phyloP scores from a whole-genome alignment of 2,113 vertebrate genomes.

The Podiceps cristatus region DNA sequence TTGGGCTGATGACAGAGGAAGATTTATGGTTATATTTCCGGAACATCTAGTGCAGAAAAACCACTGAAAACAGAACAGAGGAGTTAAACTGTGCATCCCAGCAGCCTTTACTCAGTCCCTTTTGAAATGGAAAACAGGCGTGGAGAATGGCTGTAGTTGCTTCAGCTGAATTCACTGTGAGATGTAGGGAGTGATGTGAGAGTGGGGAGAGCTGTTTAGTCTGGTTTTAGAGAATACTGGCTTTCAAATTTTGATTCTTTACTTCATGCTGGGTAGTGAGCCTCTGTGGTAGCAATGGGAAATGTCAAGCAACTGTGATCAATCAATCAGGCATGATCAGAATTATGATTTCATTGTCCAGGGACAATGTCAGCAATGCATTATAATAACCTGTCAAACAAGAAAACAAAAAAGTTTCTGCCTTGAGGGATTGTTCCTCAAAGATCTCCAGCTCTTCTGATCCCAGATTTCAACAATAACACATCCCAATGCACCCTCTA shows the following conservation, averaged over 20 bases:
- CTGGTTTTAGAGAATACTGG: background rate
- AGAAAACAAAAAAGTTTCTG: background rate
- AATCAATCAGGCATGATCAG: background rate
- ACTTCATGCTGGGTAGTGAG: background rate
- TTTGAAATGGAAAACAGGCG: background rate
- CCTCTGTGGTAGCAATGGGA: background rate
- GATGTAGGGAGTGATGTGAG: background rate
- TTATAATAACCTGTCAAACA: background rate
- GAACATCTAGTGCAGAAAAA: constrained; percentile 1
- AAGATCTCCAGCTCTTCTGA: background rate
- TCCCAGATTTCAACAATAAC: background rate
- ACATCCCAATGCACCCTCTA: background rate
- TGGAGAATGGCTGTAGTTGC: background rate
- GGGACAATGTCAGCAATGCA: background rate
- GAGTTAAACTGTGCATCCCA: background rate
- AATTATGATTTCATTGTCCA: background rate
- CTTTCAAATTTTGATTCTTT: background rate
- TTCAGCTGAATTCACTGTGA: background rate
- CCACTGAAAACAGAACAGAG: background rate
- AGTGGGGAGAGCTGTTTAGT: background rate
- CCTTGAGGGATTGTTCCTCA: background rate
- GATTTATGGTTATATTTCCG: background rate
- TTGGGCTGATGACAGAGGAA: background rate
- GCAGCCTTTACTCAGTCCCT: background rate
- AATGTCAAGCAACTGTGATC: background rate